A percentile compares a stretch with the other conserved stretches of the same genome.
Evolutionary conservation across 2,888 invertebrate genomes (phyloP).

Genomic region (Ctenicera cuprea): DNA sequence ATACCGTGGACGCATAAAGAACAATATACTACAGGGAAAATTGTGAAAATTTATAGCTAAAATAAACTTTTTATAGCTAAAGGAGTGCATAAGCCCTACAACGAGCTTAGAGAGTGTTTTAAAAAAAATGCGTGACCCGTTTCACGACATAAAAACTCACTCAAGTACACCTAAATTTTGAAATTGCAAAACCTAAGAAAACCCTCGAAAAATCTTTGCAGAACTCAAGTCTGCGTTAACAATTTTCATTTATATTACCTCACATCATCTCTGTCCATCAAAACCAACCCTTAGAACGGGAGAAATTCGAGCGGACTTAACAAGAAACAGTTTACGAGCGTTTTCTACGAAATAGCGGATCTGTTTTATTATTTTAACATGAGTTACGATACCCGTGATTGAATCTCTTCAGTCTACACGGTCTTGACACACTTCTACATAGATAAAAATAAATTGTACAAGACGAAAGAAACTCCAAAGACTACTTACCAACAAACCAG

Average conservation of each 20-base stretch:
- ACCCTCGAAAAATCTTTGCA: not conserved
- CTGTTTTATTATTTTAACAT: conserved; percentile 30
- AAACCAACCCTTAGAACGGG: not conserved
- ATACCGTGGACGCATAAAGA: conserved; percentile 19
- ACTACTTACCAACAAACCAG: conserved; percentile 91
- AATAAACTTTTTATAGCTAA: conserved; percentile 37
- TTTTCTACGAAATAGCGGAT: conserved; percentile 6
- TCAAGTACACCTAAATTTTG: not conserved
- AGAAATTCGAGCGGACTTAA: conserved; percentile 12
- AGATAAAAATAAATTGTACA: not conserved
- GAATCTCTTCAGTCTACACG: not conserved
- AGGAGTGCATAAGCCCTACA: conserved; percentile 9
- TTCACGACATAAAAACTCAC: not conserved
- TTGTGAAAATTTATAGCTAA: conserved; percentile 30
- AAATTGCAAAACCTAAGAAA: not conserved
- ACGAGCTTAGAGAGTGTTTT: not conserved
- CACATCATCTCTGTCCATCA: not conserved
- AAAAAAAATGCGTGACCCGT: not conserved
- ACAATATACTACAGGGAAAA: conserved; percentile 15
- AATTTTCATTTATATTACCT: not conserved
- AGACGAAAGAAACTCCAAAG: not conserved
- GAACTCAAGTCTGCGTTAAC: not conserved
- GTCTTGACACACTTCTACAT: not conserved
- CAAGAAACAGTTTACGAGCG: conserved; percentile 24
- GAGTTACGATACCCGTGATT: conserved; percentile 25